Percentiles rank a stretch among this genome's conserved stretches.
Evolutionary conservation across 2,113 vertebrate species (phyloP).

Genomic region (Prionailurus bengalensis): DNA sequence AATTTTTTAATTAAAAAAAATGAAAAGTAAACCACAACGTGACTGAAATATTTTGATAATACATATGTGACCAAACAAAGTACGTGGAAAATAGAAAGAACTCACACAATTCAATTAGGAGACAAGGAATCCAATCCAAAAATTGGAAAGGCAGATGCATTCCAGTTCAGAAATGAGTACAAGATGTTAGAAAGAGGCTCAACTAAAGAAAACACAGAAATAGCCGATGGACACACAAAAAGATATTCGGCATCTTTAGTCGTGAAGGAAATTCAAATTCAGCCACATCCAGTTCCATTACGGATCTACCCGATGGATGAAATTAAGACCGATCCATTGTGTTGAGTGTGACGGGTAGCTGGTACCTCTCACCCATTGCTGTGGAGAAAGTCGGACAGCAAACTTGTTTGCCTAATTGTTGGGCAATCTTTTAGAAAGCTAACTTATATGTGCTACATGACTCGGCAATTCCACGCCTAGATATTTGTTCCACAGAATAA

Average conservation of each 20-base stretch:
- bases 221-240: background rate
- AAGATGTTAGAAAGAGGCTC: background rate
- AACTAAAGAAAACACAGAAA: background rate
- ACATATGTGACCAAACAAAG: background rate
- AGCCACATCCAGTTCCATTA: background rate
- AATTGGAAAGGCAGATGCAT: background rate
- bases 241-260: background rate
- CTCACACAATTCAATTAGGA: background rate
- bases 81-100: background rate
- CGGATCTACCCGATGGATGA: background rate
- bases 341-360: background rate
- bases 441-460: background rate
- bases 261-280: background rate
- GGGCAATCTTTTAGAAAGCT: background rate
- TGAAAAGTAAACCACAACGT: background rate
- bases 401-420: background rate
- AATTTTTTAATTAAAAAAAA: background rate
- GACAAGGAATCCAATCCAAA: background rate
- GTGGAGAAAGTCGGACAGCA: background rate
- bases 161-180: background rate
- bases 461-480: background rate
- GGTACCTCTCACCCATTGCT: background rate
- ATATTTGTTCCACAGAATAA: background rate
- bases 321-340: background rate
- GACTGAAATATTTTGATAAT: background rate